Percentiles rank a stretch among this genome's conserved stretches.
Evolutionary conservation across 2,888 invertebrate genomes (phyloP).

Genomic region (Nemotelus pantherinus): DNA sequence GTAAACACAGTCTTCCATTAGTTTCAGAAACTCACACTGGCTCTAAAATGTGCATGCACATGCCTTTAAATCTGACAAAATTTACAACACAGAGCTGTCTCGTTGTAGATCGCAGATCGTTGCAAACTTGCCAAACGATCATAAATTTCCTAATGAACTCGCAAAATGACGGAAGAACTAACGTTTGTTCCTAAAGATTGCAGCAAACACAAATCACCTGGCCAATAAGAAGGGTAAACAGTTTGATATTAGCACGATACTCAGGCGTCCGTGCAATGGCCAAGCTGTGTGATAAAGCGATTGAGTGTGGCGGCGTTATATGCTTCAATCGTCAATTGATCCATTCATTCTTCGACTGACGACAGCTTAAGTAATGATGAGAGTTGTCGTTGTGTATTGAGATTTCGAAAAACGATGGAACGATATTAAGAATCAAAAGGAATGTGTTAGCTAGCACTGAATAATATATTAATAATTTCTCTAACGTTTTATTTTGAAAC

Average conservation of each 20-base stretch:
- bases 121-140: constrained; percentile 41
- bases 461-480: too few species aligned
- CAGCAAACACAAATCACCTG: constrained; percentile 49
- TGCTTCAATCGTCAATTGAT: not conserved
- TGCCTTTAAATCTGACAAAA: not conserved
- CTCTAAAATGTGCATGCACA: not conserved
- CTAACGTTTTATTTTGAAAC: too few species aligned
- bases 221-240: constrained; percentile 46
- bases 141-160: constrained; percentile 50
- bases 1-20: too few species aligned
- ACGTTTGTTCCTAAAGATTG: constrained; percentile 43
- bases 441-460: too few species aligned
- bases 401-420: not conserved
- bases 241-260: constrained; percentile 24
- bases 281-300: constrained; percentile 37
- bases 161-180: constrained; percentile 49
- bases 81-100: not conserved
- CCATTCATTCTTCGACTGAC: constrained; percentile 10
- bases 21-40: too few species aligned
- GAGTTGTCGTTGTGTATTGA: constrained; percentile 1
- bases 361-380: not conserved
- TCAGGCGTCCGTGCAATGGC: constrained; percentile 42
- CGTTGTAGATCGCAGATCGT: constrained; percentile 37
- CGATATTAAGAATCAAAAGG: too few species aligned
- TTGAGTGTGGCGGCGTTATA: constrained; percentile 28